Conservation (phyloP, 2,888 invertebrate species). For the Rhaphigaster nebulosa region DNA sequence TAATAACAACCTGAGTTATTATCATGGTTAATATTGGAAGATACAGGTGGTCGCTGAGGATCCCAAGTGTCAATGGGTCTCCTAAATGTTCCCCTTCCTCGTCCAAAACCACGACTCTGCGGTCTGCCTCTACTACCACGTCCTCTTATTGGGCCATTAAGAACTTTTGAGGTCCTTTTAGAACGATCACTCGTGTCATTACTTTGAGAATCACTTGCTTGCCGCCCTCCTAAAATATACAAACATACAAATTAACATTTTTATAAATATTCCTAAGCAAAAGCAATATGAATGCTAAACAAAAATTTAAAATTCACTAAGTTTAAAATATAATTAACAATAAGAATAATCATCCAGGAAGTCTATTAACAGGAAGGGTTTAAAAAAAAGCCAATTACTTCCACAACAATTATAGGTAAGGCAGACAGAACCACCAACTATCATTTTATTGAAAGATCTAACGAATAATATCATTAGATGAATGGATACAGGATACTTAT, state of each 20-base stretch:
- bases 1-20: constrained; percentile 54
- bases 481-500: too few species aligned
- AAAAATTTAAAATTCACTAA: neutral
- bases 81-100: constrained; percentile 68
- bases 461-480: neutral
- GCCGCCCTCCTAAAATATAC: constrained; percentile 54
- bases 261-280: neutral
- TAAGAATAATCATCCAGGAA: neutral
- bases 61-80: constrained; percentile 72
- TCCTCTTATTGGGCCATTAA: constrained; percentile 68
- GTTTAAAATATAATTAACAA: neutral
- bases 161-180: constrained; percentile 67
- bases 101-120: constrained; percentile 66
- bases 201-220: constrained; percentile 46
- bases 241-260: neutral
- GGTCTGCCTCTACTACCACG: constrained; percentile 68
- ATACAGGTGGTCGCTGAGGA: constrained; percentile 66
- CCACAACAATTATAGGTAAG: neutral
- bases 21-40: constrained; percentile 65
- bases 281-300: neutral
- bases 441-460: neutral
- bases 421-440: neutral
- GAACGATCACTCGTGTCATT: constrained; percentile 61
- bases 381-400: neutral
- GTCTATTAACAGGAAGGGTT: neutral